Evolutionary conservation across 2,888 invertebrate genomes (phyloP).

Genomic region (Rhabditoides inermis): DNA sequence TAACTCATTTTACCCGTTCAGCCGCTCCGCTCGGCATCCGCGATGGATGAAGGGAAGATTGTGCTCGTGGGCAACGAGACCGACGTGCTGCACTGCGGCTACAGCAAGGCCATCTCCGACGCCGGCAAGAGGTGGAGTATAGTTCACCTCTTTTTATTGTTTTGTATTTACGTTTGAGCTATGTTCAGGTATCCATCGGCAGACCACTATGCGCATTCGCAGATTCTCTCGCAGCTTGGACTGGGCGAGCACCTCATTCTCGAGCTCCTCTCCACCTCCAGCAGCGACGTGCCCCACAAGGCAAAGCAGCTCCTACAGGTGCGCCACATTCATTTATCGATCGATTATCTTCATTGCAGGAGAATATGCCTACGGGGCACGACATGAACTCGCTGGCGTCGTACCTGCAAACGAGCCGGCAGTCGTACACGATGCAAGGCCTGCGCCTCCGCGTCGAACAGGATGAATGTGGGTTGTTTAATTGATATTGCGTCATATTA

Average conservation of each 20-base stretch:
- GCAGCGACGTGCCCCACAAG: conserved; percentile 30
- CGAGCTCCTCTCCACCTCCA: conserved; percentile 39
- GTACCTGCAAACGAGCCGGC: conserved; percentile 32
- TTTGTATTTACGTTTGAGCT: not conserved
- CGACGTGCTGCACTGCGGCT: conserved; percentile 46
- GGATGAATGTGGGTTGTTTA: conserved; percentile 32
- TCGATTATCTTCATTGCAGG: conserved; percentile 23
- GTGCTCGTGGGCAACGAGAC: conserved; percentile 46
- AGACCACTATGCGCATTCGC: conserved; percentile 44
- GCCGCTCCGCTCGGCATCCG: too few relatives aligned
- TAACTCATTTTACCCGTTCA: too few relatives aligned
- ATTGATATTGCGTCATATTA: not conserved
- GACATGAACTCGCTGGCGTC: conserved; percentile 35
- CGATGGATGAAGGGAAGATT: conserved; percentile 44
- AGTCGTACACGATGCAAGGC: conserved; percentile 43
- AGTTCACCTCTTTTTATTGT: not conserved
- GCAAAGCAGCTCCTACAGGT: too few relatives aligned
- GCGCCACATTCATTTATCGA: not conserved
- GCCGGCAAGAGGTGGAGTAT: conserved; percentile 35
- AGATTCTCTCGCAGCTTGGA: conserved; percentile 31
- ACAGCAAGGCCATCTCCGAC: conserved; percentile 37
- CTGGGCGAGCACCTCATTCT: conserved; percentile 35
- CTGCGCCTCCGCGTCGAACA: conserved; percentile 39
- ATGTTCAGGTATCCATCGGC: conserved; percentile 42
- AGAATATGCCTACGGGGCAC: conserved; percentile 45